Evolutionary conservation across 2,113 vertebrate species (phyloP), one percentile per base, ranked within the genome.

Genomic region (Choloepus hoffmanni): DNA sequence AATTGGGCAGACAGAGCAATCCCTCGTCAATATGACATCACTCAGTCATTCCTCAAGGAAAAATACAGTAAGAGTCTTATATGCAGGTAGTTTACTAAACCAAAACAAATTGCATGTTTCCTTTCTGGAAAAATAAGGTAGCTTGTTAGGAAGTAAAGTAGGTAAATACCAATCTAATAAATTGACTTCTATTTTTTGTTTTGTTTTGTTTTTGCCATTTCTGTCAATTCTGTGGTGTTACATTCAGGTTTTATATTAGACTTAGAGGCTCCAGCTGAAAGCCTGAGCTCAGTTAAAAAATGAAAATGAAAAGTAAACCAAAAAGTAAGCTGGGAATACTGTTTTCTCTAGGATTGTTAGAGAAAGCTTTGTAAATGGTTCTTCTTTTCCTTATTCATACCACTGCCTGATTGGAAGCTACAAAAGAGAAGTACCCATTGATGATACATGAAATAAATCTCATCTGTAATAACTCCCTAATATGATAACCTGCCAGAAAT

Each of bases 1-100:
- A 97, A 95, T 86, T 92, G 73, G 28, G 85, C 60, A 79, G 82
- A 83, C 24, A 83, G 78, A 82, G 55, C 48, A 95, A 95, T 92
- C 82, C 13, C 81, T 92, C 55, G 96, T 92, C 72, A 81, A 48
- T 53, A 86, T 48, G 76, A 48, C 19, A 84, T 63, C 62, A 65
- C 43, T 96, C 62, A 88, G 43, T 95, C 73, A 85, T 93, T 93
- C 76, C 40, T 90, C 26, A 94, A 88, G 78, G 81, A 73, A 94
- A 96, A 82, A 90, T 55, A 48, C 3, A 93, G 40, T 85, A n/a
- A 58, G 53, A 85, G 30, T 40, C 77, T 77, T 7, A 74, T 43
- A 58, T 48, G 43, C 24, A 83, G n/a, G 63, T 81, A 95, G 92
- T 93, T 87, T 88, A 72, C 33, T 67, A 72, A 95, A 77, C 53